Evolutionary conservation across 2,888 invertebrate species (phyloP).

Genomic region (Arrhopalites spinosus): DNA sequence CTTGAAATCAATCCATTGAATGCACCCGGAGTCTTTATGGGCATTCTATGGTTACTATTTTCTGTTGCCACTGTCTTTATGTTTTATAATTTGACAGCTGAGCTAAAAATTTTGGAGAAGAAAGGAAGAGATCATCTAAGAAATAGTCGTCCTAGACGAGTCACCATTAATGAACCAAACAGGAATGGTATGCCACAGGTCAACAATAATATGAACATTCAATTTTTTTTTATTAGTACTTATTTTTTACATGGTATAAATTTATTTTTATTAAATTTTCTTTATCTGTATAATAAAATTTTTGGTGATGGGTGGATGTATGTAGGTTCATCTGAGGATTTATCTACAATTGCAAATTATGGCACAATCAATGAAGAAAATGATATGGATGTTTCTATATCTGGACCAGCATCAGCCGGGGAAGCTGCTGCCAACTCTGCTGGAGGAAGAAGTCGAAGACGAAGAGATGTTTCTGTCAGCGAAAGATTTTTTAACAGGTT

Average conservation of each 20-base stretch:
- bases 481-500: constrained; percentile 42
- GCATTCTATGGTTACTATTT: constrained; percentile 58
- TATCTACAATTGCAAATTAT: constrained; percentile 11
- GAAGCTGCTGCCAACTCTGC: constrained; percentile 15
- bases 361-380: constrained; percentile 21
- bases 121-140: constrained; percentile 33
- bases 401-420: constrained; percentile 13
- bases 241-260: too few species aligned
- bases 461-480: constrained; percentile 39
- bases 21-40: constrained; percentile 61
- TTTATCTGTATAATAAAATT: too few species aligned
- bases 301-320: not conserved
- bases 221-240: too few species aligned
- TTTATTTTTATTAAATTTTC: too few species aligned
- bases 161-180: constrained; percentile 16
- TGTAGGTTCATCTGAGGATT: not conserved
- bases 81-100: constrained; percentile 50
- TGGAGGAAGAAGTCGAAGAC: constrained; percentile 16
- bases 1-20: constrained; percentile 59
- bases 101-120: constrained; percentile 37
- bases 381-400: constrained; percentile 28
- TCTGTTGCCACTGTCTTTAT: constrained; percentile 46
- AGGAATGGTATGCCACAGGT: too few species aligned
- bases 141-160: constrained; percentile 20
- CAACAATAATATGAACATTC: not conserved